These are phyloP conservation scores for Camponotus fellah DNA, from an alignment of 2,888 invertebrate species.

Conservation along the genomic window DNA sequence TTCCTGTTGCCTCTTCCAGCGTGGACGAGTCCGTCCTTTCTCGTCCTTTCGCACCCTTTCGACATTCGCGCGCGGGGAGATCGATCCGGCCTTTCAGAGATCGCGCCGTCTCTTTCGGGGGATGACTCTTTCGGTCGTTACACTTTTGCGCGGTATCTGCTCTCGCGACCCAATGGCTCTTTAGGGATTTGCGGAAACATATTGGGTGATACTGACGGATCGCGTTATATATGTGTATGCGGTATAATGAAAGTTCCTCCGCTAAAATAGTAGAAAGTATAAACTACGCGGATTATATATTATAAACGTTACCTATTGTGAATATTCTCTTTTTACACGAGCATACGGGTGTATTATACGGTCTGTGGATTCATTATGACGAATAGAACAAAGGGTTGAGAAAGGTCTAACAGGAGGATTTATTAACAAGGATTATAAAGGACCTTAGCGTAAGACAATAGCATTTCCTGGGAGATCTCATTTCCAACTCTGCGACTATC, in stretches of 20 bases:
- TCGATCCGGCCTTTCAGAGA: conserved; percentile 31
- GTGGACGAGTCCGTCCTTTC: conserved; percentile 36
- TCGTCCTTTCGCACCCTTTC: conserved; percentile 27
- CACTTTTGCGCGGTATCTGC: conserved; percentile 11
- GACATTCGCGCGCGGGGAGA: background rate
- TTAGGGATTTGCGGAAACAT: conserved; percentile 42
- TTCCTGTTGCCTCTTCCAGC: conserved; percentile 45
- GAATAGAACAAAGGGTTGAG: conserved; percentile 47
- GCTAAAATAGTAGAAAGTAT: conserved; percentile 30
- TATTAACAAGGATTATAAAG: conserved; percentile 52
- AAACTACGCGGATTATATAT: conserved; percentile 26
- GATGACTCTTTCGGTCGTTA: conserved; percentile 37
- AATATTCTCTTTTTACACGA: conserved; percentile 31
- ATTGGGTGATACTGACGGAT: conserved; percentile 14
- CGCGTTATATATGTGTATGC: background rate
- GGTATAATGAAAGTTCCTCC: conserved; percentile 22
- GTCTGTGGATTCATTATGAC: conserved; percentile 47
- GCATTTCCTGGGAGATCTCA: conserved; percentile 47
- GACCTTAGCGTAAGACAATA: conserved; percentile 48
- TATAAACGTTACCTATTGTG: conserved; percentile 18
- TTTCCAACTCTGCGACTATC: conserved; percentile 36
- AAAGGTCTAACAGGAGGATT: conserved; percentile 48
- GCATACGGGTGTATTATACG: conserved; percentile 21
- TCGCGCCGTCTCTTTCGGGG: conserved; percentile 21
- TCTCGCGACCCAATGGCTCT: conserved; percentile 8